Percentiles rank a stretch among this genome's conserved stretches.
These are phyloP conservation scores for Melikaiella ostensackeni DNA, from an alignment of 2,888 invertebrate species.

Conservation along the genomic window DNA sequence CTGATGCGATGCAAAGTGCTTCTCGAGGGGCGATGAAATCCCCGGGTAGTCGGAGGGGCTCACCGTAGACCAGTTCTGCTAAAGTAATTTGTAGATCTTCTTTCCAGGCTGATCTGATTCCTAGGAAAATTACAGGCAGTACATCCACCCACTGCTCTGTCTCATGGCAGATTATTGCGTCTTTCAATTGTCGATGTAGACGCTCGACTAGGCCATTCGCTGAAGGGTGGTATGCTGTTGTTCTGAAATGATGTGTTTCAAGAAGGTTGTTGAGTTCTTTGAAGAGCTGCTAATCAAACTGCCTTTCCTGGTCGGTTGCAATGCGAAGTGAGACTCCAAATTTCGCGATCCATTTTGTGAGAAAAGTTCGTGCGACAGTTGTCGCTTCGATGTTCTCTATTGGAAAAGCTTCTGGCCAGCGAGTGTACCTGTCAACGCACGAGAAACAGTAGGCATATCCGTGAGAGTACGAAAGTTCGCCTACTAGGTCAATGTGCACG, in stretches of 20 bases:
- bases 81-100: constrained; percentile 61
- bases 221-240: constrained; percentile 47
- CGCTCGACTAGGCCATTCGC: constrained; percentile 55
- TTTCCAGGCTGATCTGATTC: constrained; percentile 59
- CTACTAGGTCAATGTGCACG: constrained; percentile 69
- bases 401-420: constrained; percentile 57
- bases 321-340: constrained; percentile 53
- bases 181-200: constrained; percentile 30
- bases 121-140: constrained; percentile 58
- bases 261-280: constrained; percentile 38
- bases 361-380: constrained; percentile 47
- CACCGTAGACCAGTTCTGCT: constrained; percentile 61
- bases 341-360: constrained; percentile 52
- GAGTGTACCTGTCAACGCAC: constrained; percentile 60
- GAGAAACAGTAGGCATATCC: constrained; percentile 67
- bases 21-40: constrained; percentile 53
- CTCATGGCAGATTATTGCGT: constrained; percentile 39
- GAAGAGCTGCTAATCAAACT: constrained; percentile 58
- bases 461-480: constrained; percentile 42
- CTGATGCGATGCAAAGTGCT: not conserved
- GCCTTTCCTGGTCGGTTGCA: constrained; percentile 60
- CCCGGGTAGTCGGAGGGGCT: constrained; percentile 57
- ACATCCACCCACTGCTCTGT: constrained; percentile 52
- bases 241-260: constrained; percentile 41
- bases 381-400: constrained; percentile 48